Conservation (phyloP, 2,888 invertebrate genomes). For the Drosophila kambysellisi region DNA sequence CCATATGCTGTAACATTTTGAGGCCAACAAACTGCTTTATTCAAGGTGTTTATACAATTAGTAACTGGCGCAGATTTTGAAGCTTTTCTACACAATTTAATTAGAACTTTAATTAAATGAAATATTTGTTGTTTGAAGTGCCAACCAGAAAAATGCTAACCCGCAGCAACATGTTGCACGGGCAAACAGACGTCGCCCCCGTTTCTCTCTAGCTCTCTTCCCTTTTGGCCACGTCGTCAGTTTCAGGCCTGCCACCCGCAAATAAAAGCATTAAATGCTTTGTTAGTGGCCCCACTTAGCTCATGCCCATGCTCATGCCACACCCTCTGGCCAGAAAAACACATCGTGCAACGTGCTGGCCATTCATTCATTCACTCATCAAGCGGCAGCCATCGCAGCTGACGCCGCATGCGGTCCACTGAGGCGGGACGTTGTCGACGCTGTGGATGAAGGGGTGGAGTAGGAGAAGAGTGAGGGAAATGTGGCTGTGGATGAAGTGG, state of each 20-base stretch:
- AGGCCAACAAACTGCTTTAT: neutral
- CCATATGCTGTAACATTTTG: neutral
- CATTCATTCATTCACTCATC: conserved; percentile 71
- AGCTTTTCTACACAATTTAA: conserved; percentile 3
- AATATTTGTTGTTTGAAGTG: conserved; percentile 17
- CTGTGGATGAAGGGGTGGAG: neutral
- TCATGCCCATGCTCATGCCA: conserved; percentile 11
- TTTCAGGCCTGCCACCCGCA: conserved; percentile 75
- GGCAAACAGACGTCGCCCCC: conserved; percentile 13
- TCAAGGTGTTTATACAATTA: neutral
- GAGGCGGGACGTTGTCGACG: neutral
- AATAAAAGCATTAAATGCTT: conserved; percentile 79
- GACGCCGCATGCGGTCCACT: conserved; percentile 67
- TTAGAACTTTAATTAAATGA: conserved; percentile 36
- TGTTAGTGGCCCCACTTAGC: conserved; percentile 57
- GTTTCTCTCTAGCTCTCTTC: neutral
- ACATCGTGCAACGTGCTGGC: conserved; percentile 46
- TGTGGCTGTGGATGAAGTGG: conserved; percentile 12
- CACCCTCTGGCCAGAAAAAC: conserved; percentile 4
- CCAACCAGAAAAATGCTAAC: conserved; percentile 12
- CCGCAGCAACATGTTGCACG: conserved; percentile 68
- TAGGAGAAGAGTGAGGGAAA: neutral
- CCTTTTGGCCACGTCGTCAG: conserved; percentile 49
- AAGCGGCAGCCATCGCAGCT: conserved; percentile 70
- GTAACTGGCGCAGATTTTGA: neutral